A percentile compares a stretch with the other conserved stretches of the same genome.
Evolutionary conservation across 2,797 vertebrate genomes (phyloP).

Genomic region (Cuculus canorus): DNA sequence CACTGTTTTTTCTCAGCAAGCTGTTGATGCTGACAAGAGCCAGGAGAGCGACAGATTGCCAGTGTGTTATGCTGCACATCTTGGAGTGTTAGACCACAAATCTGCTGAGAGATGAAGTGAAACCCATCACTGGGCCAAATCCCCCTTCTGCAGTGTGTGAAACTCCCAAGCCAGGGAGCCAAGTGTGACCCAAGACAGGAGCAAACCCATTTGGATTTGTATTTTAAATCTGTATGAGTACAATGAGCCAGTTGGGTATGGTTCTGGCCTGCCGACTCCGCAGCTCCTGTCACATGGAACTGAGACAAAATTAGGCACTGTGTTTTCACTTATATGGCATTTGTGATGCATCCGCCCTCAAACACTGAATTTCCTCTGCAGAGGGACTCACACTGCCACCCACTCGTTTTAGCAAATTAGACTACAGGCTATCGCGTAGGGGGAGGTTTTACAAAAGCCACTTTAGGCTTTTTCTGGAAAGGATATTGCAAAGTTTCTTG

Average conservation of each 20-base stretch:
- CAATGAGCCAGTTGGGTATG: background rate
- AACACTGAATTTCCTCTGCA: background rate
- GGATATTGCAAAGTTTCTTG: background rate
- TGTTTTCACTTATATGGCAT: background rate
- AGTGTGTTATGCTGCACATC: conserved; percentile 36
- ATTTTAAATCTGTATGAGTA: background rate
- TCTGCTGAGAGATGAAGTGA: conserved; percentile 48
- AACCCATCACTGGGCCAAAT: background rate
- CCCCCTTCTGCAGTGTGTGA: background rate
- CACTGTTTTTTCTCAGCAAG: background rate
- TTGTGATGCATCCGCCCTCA: background rate
- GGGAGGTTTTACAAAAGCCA: background rate
- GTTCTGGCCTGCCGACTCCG: background rate
- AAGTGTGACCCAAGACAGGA: background rate
- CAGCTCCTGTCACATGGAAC: background rate
- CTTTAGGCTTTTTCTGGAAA: background rate
- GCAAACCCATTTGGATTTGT: background rate
- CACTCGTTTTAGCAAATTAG: background rate
- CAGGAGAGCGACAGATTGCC: conserved; percentile 60
- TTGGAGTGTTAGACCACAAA: conserved; percentile 68
- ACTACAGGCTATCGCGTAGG: background rate
- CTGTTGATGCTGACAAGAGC: conserved; percentile 40
- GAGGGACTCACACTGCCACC: background rate
- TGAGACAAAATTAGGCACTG: background rate
- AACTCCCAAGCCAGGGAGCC: background rate